Percentiles rank a stretch among this genome's conserved stretches.
These are phyloP conservation scores for Drosophila rufa DNA, from an alignment of 1,140 invertebrate species.

Conservation along the genomic window DNA sequence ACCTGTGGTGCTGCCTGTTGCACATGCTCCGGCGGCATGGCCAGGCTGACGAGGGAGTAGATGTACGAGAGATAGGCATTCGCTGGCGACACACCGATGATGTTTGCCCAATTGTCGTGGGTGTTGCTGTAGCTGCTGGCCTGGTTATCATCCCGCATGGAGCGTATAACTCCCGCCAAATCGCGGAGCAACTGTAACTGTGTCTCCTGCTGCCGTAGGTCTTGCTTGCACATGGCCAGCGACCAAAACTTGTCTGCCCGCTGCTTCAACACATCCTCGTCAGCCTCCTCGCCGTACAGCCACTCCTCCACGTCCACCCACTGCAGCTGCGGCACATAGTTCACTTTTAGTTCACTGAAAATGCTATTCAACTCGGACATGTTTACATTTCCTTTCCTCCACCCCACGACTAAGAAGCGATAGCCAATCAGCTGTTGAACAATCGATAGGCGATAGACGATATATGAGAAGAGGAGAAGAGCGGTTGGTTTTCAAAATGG, in stretches of 20 bases:
- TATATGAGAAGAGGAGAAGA: neutral
- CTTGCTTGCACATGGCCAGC: conserved; percentile 46
- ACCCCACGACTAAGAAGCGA: neutral
- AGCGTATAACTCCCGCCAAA: conserved; percentile 62
- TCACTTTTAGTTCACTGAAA: conserved; percentile 48
- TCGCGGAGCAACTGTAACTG: conserved; percentile 65
- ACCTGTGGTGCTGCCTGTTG: conserved; percentile 11
- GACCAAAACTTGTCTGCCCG: conserved; percentile 45
- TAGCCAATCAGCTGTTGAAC: conserved; percentile 20
- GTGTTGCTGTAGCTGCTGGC: conserved; percentile 56
- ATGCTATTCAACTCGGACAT: conserved; percentile 64
- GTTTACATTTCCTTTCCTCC: conserved; percentile 12
- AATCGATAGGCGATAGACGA: conserved; percentile 24
- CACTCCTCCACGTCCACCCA: conserved; percentile 65
- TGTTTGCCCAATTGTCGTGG: conserved; percentile 73
- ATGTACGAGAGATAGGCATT: conserved; percentile 71
- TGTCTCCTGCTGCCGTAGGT: conserved; percentile 43
- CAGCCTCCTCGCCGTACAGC: conserved; percentile 47
- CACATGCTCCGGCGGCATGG: conserved; percentile 28
- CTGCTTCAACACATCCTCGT: neutral
- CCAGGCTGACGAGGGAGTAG: conserved; percentile 63
- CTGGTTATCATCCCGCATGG: conserved; percentile 51
- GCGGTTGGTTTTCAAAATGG: conserved; percentile 45
- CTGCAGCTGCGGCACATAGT: conserved; percentile 41
- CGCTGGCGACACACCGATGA: conserved; percentile 55